Evolutionary conservation across 2,888 invertebrate genomes (phyloP), one percentile per base, ranked within the genome.

Genomic region (Caenorhabditis sp.): DNA sequence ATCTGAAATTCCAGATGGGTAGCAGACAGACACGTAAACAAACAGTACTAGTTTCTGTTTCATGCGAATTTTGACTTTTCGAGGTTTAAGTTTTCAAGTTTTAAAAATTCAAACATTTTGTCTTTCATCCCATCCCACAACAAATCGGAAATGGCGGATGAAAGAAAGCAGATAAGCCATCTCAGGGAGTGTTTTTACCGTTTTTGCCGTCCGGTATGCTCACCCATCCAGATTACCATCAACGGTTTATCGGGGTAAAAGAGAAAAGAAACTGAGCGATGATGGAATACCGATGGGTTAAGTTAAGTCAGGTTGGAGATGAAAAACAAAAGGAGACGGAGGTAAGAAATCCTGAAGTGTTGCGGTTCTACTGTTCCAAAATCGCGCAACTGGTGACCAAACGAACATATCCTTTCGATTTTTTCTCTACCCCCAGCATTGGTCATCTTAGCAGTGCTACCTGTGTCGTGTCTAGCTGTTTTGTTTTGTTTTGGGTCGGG

Each of bases 131-230:
- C 15, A 5, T 58, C 26, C 58, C 24, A 20, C 20, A 9, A 26
- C 55, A 35, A 35, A 44, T 61, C 26, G 40, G 61, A 28, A 47
- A 35, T 51, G 50, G 47, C 32, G 64, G 50, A 50, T 50, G 20
- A 50, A 44, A 24, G 24, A 13, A 40, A 47, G 3, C 18, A 56
- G 56, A 56, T 56, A 56, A 56, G 56, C 56, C n/a, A 56, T 56
- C 56, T n/a, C n/a, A n/a, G 56, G 56, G 18, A 9, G 9, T 56
- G 56, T 56, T 32, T 56, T 56, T 56, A 56, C 56, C 35, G 47
- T n/a, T 47, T 18, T 11, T 47, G 47, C 5, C 20, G 18, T n/a
- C 5, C 20, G 18, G 2, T 47, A 47, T 3, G 6, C 40, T 13
- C 47, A 47, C 40, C 13, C 40, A 11, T 15, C 13, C 13, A 5